Evolutionary conservation across 2,797 vertebrate genomes (phyloP), one percentile per base, ranked within the genome.

Genomic region (Podargus strigoides): DNA sequence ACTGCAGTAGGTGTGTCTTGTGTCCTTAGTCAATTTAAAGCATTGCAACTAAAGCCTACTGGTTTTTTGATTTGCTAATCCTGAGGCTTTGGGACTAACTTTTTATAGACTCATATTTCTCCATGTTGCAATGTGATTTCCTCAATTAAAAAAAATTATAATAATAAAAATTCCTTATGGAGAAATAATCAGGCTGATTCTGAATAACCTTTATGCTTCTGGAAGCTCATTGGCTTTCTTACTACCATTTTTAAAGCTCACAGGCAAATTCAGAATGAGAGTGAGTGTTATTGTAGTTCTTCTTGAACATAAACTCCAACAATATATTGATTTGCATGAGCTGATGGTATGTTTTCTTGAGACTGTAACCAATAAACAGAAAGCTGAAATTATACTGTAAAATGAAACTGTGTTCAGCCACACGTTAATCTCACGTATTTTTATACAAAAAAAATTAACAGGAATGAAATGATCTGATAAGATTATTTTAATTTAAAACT

Each of bases 401-500:
- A 93, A 58, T 21, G 32, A 88, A 78, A 32, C 68, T 82, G 4
- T 68, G 73, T 72, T 53, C 36, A 74, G 79, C n/a, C 64, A 24
- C 34, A 39, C 21, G 53, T 90, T 52, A 76, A 34, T 70, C 62
- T 79, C 28, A 41, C 50, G 36, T 78, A 36, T 72, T 66, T 85
- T 63, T 88, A 83, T 90, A 47, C 20, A 37, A 88, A 68, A 55
- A 82, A 27, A 68, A 59, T 19, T 26, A 79, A 87, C 24, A 72
- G 23, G 12, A 89, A 80, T 44, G 69, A 47, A 82, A 12, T 83
- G 66, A 72, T 63, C 64, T 64, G 17, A 75, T 91, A 32, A 77
- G 37, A 77, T 66, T 83, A 84, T 76, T 77, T 88, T 77, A 90
- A 89, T 86, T 93, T 58, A 64, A 68, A 94, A 78, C 27, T 72